These are phyloP conservation scores for Pteria penguin DNA, from an alignment of 2,888 invertebrate species.

Conservation along the genomic window DNA sequence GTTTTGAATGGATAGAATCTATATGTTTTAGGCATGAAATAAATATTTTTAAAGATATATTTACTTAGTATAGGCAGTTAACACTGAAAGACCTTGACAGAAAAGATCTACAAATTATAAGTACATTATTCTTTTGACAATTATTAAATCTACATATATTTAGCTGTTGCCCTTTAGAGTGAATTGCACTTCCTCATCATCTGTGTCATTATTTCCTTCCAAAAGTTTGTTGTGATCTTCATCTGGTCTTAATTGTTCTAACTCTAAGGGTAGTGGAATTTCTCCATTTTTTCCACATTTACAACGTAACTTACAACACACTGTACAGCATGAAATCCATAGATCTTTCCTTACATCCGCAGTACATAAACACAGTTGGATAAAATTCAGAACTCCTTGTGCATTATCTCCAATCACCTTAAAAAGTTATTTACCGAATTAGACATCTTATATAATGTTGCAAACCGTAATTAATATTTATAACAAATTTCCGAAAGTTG, in stretches of 20 bases:
- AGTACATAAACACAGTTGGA: constrained; percentile 55
- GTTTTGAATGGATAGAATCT: too few relatives aligned
- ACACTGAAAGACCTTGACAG: too few relatives aligned
- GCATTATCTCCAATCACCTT: constrained; percentile 60
- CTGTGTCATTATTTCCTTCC: constrained; percentile 8
- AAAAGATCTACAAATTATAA: too few relatives aligned
- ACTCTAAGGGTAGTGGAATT: constrained; percentile 17
- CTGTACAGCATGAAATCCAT: not conserved
- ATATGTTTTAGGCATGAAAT: too few relatives aligned
- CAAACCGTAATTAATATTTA: too few relatives aligned
- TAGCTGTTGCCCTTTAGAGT: not conserved
- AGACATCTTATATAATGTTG: too few relatives aligned
- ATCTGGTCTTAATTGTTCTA: constrained; percentile 12
- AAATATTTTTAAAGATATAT: not conserved
- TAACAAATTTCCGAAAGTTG: too few relatives aligned
- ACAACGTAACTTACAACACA: not conserved
- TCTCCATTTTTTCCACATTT: constrained; percentile 8
- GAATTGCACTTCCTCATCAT: constrained; percentile 12
- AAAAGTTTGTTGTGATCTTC: constrained; percentile 10
- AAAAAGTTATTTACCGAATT: too few relatives aligned
- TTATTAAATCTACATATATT: too few relatives aligned
- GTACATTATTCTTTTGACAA: too few relatives aligned
- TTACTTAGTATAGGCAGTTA: not conserved
- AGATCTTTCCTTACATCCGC: constrained; percentile 48
- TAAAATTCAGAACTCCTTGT: constrained; percentile 56